Evolutionary conservation across 2,888 invertebrate genomes (phyloP).

Genomic region (Erebia palarica): DNA sequence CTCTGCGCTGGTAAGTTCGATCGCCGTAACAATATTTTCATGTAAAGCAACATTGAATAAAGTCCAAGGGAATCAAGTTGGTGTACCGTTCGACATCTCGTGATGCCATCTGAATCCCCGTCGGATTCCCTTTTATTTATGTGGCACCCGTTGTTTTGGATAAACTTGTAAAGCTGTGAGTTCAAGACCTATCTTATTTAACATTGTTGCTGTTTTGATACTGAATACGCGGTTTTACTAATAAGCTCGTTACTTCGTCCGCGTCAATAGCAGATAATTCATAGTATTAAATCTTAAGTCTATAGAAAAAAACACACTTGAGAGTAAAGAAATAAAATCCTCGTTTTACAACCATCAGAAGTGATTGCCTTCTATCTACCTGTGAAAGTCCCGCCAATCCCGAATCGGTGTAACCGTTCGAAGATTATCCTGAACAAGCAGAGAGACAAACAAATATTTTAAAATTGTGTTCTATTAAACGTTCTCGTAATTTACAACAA

Average conservation of each 20-base stretch:
- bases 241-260: too few species aligned
- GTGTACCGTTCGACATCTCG: constrained; percentile 17
- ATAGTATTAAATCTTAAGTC: not conserved
- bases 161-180: not conserved
- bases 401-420: too few species aligned
- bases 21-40: constrained; percentile 4
- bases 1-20: not conserved
- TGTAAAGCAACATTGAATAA: constrained; percentile 15
- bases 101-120: constrained; percentile 16
- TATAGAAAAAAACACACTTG: too few species aligned
- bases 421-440: too few species aligned
- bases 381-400: too few species aligned
- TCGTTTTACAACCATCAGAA: too few species aligned
- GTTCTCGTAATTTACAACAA: too few species aligned
- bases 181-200: constrained; percentile 2
- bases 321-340: too few species aligned
- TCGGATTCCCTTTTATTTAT: constrained; percentile 17
- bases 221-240: too few species aligned
- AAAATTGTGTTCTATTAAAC: too few species aligned
- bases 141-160: constrained; percentile 6
- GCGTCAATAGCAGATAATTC: not conserved
- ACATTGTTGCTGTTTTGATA: not conserved
- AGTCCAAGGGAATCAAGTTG: constrained; percentile 2
- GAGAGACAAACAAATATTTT: too few species aligned
- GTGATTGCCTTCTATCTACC: too few species aligned